A percentile compares a stretch with the other conserved stretches of the same genome.
These are phyloP conservation scores for Formica aserva DNA, from an alignment of 2,888 invertebrate genomes.

Conservation along the genomic window DNA sequence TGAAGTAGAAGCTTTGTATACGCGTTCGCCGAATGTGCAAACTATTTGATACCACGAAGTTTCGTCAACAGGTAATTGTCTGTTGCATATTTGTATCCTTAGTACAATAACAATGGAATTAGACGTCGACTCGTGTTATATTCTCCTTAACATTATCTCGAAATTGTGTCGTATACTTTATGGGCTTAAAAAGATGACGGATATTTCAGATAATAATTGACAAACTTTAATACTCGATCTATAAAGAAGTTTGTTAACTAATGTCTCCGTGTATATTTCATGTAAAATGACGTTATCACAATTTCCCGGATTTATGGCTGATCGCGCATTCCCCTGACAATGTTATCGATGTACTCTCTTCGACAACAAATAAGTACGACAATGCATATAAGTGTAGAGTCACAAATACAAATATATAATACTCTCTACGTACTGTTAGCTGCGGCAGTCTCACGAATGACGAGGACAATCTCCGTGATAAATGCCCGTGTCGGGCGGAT, in stretches of 20 bases:
- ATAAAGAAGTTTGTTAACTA: not conserved
- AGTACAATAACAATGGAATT: not conserved
- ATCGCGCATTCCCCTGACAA: not conserved
- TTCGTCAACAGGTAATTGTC: not conserved
- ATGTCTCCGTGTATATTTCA: not conserved
- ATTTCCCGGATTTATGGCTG: not conserved
- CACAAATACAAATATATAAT: not conserved
- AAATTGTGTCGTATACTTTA: not conserved
- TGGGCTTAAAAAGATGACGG: not conserved
- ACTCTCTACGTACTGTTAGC: constrained; percentile 82
- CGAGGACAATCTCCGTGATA: constrained; percentile 73
- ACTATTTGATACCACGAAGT: constrained; percentile 11
- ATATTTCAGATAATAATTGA: not conserved
- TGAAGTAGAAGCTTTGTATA: not conserved
- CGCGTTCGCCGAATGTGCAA: not conserved
- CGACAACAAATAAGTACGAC: not conserved
- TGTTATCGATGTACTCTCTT: not conserved
- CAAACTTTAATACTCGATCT: not conserved
- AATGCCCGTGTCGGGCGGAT: constrained; percentile 67
- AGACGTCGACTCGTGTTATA: not conserved
- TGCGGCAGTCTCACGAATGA: constrained; percentile 82
- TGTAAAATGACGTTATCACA: not conserved
- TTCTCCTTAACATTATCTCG: constrained; percentile 3
- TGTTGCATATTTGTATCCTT: not conserved
- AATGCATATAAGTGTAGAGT: not conserved